A percentile compares a stretch with the other conserved stretches of the same genome.
Evolutionary conservation across 35 echinoderm and acorn worm species (phyloP).

Genomic region (Heliocidaris erythrogramma): DNA sequence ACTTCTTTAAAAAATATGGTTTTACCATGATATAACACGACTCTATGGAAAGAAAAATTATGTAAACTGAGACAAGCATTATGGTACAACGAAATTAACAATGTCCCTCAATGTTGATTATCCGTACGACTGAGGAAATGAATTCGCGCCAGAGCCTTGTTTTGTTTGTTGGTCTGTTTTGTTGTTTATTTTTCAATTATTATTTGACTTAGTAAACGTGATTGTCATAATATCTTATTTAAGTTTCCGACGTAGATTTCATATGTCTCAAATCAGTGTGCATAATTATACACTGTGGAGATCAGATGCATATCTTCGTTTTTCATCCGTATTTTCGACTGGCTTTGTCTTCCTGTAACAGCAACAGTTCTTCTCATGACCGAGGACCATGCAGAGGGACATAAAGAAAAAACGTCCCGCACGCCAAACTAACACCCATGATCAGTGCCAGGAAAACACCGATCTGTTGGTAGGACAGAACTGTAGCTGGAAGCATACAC

Average conservation of each 20-base stretch:
- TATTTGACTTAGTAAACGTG: neutral
- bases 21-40: too few relatives aligned
- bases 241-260: neutral
- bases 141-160: neutral
- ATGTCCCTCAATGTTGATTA: neutral
- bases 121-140: neutral
- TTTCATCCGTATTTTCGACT: neutral
- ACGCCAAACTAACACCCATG: constrained; percentile 66
- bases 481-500: constrained; percentile 69
- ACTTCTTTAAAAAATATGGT: too few relatives aligned
- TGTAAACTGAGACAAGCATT: too few relatives aligned
- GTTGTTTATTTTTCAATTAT: neutral
- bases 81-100: too few relatives aligned
- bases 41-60: too few relatives aligned
- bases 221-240: neutral
- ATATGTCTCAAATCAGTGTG: neutral
- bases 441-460: constrained; percentile 74
- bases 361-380: constrained; percentile 28
- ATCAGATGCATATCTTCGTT: neutral
- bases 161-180: neutral
- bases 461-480: constrained; percentile 64
- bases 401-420: constrained; percentile 69
- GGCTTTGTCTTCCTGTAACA: neutral
- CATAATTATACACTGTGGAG: neutral
- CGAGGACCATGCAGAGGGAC: constrained; percentile 50